Percentiles rank a stretch among this genome's conserved stretches.
Evolutionary conservation across 2,888 invertebrate species (phyloP).

Genomic region (Ennomos fuscantarius): DNA sequence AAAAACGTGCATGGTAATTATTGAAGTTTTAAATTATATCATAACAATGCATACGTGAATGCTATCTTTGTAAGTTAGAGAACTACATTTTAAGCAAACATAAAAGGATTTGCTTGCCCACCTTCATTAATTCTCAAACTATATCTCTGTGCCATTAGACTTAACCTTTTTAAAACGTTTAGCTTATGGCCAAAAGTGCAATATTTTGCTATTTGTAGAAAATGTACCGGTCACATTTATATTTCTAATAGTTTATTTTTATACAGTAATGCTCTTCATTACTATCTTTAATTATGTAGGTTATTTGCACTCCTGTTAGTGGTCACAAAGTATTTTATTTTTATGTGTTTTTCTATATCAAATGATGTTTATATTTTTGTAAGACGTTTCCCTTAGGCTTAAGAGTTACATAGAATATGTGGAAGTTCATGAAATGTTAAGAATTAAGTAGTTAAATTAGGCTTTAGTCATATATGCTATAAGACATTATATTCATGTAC

Average conservation of each 20-base stretch:
- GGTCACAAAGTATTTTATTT: slow-evolving; percentile 39
- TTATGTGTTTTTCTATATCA: slow-evolving; percentile 44
- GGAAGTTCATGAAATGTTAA: slow-evolving; percentile 23
- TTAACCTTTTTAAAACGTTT: slow-evolving; percentile 4
- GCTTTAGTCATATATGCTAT: slow-evolving; percentile 14
- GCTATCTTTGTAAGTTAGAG: slow-evolving; percentile 59
- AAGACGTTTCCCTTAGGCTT: slow-evolving; percentile 56
- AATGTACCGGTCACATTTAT: slow-evolving; percentile 5
- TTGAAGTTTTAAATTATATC: slow-evolving; percentile 7
- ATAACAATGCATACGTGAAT: slow-evolving; percentile 32
- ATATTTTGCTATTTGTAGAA: slow-evolving; percentile 9
- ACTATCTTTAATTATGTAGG: slow-evolving; percentile 5
- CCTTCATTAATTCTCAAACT: slow-evolving; percentile 56
- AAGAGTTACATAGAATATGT: slow-evolving; percentile 40
- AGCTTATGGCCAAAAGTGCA: slow-evolving; percentile 12
- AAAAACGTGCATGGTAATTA: neutral
- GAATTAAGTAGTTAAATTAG: slow-evolving; percentile 15
- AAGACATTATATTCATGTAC: slow-evolving; percentile 8
- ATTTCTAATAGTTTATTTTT: slow-evolving; percentile 24
- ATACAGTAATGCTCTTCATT: slow-evolving; percentile 26
- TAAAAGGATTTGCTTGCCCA: slow-evolving; percentile 57
- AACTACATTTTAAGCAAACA: slow-evolving; percentile 45
- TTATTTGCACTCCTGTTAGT: slow-evolving; percentile 13
- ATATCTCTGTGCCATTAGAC: slow-evolving; percentile 65
- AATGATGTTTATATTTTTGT: slow-evolving; percentile 68